Evolutionary conservation across 2,888 invertebrate species (phyloP), one percentile per base, ranked within the genome.

Genomic region (Noctua pronuba): DNA sequence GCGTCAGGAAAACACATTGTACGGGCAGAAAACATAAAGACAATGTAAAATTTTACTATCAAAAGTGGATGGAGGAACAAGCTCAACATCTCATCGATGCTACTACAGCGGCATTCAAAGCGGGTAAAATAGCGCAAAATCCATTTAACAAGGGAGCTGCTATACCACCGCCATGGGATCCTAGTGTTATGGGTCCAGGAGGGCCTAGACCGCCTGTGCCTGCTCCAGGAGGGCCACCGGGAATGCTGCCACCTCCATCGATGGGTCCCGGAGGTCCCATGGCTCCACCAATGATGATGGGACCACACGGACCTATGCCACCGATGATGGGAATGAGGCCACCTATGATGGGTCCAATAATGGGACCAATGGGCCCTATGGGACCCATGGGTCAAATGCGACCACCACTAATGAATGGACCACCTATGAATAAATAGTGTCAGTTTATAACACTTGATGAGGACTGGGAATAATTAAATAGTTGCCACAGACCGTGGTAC

Each of bases 51-150:
- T 99, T 99, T 94, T 99, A 99, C 93, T 99, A 99, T 94, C 99
- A 99, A 94, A 99, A 99, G 97, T 99, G 99, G 99, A 99, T 99
- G 99, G 99, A 99, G 94, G 99, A 99, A 94, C 99, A 99, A 96
- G 99, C 99, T 0, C 99, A 99, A 93, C 98, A 99, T 95, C 97
- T 99, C 75, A 99, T 99, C 86, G 99, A 99, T 94, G 99, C 99
- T n/a, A 99, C 99, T 44, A 99, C 99, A 75, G 99, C 99, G 16
- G 99, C 99, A 1, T 99, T 99, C 92, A 99, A 99, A 95, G 99
- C 99, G 65, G 99, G 99, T 64, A 99, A 99, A 97, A 99, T 99
- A 82, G 98, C 98, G 16, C 98, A 98, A 79, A 99, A 99, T 97
- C 99, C 99, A 70, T 99, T 99, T 91, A 97, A 96, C 6, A 98